Evolutionary conservation across 2,797 vertebrate species (phyloP).

Genomic region (Cyclura pinguis): DNA sequence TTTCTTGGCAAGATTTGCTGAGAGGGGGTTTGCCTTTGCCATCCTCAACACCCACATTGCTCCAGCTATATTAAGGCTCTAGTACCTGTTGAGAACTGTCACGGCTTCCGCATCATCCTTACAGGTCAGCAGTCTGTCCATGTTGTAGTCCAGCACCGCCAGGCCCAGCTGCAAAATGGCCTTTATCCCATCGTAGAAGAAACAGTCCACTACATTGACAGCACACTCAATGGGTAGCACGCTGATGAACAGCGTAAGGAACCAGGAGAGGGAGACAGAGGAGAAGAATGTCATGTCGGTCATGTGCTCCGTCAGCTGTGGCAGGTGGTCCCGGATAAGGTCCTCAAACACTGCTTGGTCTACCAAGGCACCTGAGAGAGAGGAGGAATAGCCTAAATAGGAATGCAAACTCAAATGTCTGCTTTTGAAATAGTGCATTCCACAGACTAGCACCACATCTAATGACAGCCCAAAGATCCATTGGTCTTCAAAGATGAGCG

Average conservation of each 20-base stretch:
- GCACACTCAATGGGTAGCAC: constrained; percentile 96
- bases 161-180: constrained; percentile 94
- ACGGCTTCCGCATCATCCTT: constrained; percentile 96
- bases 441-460: background rate
- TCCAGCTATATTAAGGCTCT: background rate
- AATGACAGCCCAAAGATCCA: background rate
- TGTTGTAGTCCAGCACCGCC: constrained; percentile 93
- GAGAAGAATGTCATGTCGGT: constrained; percentile 97
- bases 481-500: background rate
- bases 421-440: background rate
- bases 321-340: constrained; percentile 92
- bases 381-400: accelerated
- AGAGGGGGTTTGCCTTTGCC: too few relatives aligned
- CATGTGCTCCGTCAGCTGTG: constrained; percentile 96
- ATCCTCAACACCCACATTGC: too few relatives aligned
- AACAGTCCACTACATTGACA: constrained; percentile 97
- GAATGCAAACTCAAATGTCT: too few relatives aligned
- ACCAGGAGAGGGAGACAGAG: constrained; percentile 97
- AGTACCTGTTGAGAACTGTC: constrained; percentile 94
- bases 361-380: constrained; percentile 91
- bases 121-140: constrained; percentile 91
- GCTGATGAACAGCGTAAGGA: constrained; percentile 97
- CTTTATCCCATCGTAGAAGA: constrained; percentile 97
- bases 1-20: too few relatives aligned
- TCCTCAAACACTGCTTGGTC: constrained; percentile 99